phyloP scores from a whole-genome alignment of 2,888 invertebrate species.

The Mechanitis mazaeus region DNA sequence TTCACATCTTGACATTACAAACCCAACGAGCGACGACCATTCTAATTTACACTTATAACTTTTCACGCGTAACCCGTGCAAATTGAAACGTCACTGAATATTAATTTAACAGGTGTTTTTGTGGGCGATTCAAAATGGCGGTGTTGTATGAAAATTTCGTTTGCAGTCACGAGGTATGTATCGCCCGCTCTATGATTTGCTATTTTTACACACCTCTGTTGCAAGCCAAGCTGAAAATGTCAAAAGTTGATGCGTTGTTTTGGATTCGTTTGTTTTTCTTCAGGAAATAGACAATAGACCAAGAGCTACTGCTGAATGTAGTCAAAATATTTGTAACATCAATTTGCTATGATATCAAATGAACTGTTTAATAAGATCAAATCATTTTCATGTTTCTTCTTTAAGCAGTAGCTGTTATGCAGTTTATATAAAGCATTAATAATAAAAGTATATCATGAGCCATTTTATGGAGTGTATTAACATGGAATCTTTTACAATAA shows the following conservation, averaged over 20 bases:
- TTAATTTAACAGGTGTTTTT: background rate
- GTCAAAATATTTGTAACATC: no score
- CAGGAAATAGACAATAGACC: conserved; percentile 2
- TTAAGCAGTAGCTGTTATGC: no score
- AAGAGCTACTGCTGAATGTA: background rate
- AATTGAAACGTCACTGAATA: conserved; percentile 23
- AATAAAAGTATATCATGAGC: no score
- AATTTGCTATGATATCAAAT: no score
- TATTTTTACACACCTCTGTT: conserved; percentile 48
- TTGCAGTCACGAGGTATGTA: conserved; percentile 46
- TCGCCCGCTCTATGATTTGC: conserved; percentile 43
- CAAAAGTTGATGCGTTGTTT: conserved; percentile 34
- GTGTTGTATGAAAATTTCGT: conserved; percentile 22
- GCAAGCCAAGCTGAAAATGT: conserved; percentile 54
- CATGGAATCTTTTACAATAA: no score
- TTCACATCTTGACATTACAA: conserved; percentile 11
- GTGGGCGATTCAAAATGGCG: conserved; percentile 21
- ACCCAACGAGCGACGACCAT: conserved; percentile 15
- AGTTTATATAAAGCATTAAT: no score
- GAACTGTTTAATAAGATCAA: no score
- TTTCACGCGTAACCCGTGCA: conserved; percentile 26
- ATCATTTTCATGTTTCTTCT: no score
- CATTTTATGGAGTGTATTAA: no score
- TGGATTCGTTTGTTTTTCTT: conserved; percentile 24
- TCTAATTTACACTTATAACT: conserved; percentile 27